These are phyloP conservation scores for Cephalopterus ornatus DNA, from an alignment of 2,113 vertebrate genomes.

Conservation along the genomic window DNA sequence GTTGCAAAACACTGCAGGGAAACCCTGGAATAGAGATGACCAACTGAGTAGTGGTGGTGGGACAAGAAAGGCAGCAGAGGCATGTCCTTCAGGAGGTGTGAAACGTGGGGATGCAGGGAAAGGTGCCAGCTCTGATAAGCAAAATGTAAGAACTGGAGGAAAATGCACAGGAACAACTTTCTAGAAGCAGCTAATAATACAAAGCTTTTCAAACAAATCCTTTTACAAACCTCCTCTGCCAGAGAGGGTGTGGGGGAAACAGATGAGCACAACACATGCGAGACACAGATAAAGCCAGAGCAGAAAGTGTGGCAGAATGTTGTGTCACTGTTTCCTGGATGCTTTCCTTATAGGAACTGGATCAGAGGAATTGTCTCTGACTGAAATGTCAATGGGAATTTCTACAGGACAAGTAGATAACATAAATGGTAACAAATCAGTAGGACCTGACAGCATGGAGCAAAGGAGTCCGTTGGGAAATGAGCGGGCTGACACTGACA, in stretches of 20 bases:
- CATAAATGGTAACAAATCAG: neutral
- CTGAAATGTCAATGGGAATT: neutral
- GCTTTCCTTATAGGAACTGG: neutral
- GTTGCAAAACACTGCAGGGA: neutral
- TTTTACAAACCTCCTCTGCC: neutral
- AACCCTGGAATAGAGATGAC: neutral
- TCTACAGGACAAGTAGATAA: neutral
- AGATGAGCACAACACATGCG: accelerated
- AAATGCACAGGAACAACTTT: neutral
- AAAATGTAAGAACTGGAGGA: neutral
- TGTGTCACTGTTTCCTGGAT: neutral
- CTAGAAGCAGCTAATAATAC: neutral
- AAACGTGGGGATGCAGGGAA: neutral
- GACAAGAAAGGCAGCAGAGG: neutral
- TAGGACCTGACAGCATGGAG: neutral
- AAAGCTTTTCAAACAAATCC: neutral
- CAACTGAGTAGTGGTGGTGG: neutral
- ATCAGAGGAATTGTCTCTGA: neutral
- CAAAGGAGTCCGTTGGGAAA: neutral
- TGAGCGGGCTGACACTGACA: neutral
- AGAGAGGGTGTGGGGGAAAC: neutral
- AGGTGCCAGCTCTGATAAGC: neutral
- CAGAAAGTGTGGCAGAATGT: neutral
- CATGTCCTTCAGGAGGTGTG: accelerated
- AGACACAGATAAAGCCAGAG: neutral